A percentile compares a stretch with the other conserved stretches of the same genome.
These are phyloP conservation scores for Hipparchia sbordonii DNA, from an alignment of 2,888 invertebrate species.

Conservation along the genomic window DNA sequence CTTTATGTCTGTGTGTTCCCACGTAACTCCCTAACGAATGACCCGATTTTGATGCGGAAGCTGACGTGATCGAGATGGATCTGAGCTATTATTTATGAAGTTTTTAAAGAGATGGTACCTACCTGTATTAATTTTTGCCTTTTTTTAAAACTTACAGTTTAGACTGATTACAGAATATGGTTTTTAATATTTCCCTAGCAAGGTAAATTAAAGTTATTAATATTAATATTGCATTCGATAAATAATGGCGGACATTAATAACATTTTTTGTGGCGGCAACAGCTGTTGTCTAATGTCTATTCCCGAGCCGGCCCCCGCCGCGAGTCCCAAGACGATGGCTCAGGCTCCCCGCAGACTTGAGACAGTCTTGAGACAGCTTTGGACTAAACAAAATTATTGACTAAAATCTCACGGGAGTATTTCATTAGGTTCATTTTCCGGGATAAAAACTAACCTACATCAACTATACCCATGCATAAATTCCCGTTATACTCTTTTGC, in stretches of 20 bases:
- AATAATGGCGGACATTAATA: constrained; percentile 26
- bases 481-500: too few relatives aligned
- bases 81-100: too few relatives aligned
- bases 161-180: background rate
- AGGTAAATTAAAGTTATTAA: background rate
- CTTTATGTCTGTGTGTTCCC: too few relatives aligned
- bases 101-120: too few relatives aligned
- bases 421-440: too few relatives aligned
- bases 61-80: too few relatives aligned
- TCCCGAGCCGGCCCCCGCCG: constrained; percentile 17
- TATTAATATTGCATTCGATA: constrained; percentile 9
- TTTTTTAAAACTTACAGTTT: background rate
- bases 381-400: background rate
- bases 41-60: too few relatives aligned
- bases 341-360: background rate
- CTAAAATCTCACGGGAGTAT: too few relatives aligned
- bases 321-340: constrained; percentile 5
- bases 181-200: constrained; percentile 2
- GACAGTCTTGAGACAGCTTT: background rate
- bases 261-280: constrained; percentile 23
- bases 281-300: constrained; percentile 28
- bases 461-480: too few relatives aligned
- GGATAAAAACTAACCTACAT: too few relatives aligned
- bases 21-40: too few relatives aligned
- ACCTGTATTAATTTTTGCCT: too few relatives aligned